phyloP scores from a whole-genome alignment of 2,888 invertebrate species.

The Acanthosepion pharaonis region DNA sequence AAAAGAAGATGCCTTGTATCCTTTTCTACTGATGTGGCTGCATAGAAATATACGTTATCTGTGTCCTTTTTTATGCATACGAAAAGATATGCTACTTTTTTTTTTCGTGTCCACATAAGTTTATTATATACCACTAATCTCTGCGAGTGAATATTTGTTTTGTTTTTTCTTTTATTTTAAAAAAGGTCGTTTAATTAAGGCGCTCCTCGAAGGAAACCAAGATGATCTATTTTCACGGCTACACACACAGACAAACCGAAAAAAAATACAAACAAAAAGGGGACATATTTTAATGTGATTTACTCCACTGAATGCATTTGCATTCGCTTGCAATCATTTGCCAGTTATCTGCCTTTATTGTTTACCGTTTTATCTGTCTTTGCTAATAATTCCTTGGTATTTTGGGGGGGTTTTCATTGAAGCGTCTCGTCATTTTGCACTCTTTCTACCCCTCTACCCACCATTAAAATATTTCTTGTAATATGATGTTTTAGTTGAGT shows the following conservation, averaged over 20 bases:
- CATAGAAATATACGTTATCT: not conserved
- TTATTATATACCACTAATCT: not conserved
- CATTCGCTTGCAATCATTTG: slow-evolving; percentile 2
- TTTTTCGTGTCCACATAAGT: not conserved
- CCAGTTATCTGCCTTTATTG: slow-evolving; percentile 9
- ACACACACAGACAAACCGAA: not conserved
- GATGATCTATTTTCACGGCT: slow-evolving; percentile 17
- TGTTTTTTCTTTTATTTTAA: not conserved
- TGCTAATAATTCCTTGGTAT: not conserved
- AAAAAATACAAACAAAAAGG: not conserved
- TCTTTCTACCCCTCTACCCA: no score
- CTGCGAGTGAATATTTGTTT: not conserved
- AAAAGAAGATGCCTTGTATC: no score
- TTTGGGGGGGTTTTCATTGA: not conserved
- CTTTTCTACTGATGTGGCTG: no score
- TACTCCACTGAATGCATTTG: not conserved
- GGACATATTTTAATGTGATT: not conserved
- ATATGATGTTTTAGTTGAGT: slow-evolving; percentile 33
- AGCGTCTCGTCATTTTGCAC: not conserved
- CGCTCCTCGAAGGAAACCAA: not conserved
- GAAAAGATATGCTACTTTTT: not conserved
- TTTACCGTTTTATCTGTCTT: not conserved
- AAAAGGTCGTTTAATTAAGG: not conserved
- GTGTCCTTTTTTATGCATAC: not conserved
- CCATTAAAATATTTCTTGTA: not conserved